Evolutionary conservation across 2,113 vertebrate genomes (phyloP).

Genomic region (Aphyosemion australe): DNA sequence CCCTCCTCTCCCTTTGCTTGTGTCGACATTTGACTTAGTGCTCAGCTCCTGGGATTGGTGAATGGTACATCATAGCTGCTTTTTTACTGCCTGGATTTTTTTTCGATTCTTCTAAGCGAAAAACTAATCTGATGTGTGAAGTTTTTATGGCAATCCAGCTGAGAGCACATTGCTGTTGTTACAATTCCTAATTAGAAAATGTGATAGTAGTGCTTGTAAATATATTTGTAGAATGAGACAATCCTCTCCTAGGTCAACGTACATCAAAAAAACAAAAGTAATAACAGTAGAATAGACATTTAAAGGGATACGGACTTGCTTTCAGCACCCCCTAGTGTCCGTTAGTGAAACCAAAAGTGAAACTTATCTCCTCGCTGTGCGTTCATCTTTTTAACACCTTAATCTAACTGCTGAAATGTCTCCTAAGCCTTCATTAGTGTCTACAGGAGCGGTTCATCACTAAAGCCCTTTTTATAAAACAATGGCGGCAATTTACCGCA

Average conservation of each 20-base stretch:
- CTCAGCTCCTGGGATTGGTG: constrained; percentile 40
- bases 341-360: too few relatives aligned
- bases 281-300: constrained; percentile 1
- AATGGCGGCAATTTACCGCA: too few relatives aligned
- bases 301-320: too few relatives aligned
- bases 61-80: constrained; percentile 32
- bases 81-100: constrained; percentile 15
- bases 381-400: too few relatives aligned
- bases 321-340: too few relatives aligned
- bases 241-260: constrained; percentile 39
- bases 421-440: too few relatives aligned
- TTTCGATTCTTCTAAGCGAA: background rate
- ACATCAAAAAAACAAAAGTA: constrained; percentile 41
- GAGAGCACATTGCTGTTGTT: constrained; percentile 64
- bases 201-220: constrained; percentile 67
- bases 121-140: constrained; percentile 54
- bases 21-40: constrained; percentile 45
- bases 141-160: constrained; percentile 59
- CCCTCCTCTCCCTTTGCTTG: constrained; percentile 10
- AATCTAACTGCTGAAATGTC: too few relatives aligned
- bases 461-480: too few relatives aligned
- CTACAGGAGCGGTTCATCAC: constrained; percentile 54
- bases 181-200: constrained; percentile 79
- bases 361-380: too few relatives aligned
- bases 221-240: constrained; percentile 50